Evolutionary conservation across 2,797 vertebrate species (phyloP).

Genomic region (Pelochelys cantorii): DNA sequence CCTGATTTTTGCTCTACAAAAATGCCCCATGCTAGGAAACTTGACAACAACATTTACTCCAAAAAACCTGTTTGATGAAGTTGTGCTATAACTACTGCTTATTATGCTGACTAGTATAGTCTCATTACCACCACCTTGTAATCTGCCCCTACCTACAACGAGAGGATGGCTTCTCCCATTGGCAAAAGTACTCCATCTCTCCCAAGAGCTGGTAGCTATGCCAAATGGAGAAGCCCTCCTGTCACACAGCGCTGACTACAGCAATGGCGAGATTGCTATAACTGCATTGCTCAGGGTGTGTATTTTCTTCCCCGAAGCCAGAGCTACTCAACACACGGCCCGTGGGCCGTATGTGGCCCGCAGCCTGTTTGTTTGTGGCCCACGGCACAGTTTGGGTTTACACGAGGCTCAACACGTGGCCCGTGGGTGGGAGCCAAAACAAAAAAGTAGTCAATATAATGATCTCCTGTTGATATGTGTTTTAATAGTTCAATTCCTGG

Average conservation of each 20-base stretch:
- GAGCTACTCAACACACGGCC: no score
- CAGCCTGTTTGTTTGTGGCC: no score
- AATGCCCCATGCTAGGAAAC: background rate
- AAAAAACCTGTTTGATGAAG: constrained; percentile 31
- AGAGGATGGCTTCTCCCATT: background rate
- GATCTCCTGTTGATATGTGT: no score
- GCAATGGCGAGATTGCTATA: background rate
- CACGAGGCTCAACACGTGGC: no score
- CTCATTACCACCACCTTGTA: constrained; percentile 27
- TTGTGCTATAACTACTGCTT: constrained; percentile 44
- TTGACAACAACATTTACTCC: constrained; percentile 47
- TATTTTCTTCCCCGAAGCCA: background rate
- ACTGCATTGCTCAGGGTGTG: background rate
- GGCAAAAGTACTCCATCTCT: background rate
- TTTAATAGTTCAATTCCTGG: no score
- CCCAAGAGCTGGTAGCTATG: background rate
- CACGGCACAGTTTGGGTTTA: no score
- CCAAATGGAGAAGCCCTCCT: background rate
- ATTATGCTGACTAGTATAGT: constrained; percentile 10
- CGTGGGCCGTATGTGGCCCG: no score
- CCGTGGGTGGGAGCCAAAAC: no score
- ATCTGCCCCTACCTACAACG: background rate
- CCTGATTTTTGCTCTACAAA: rapidly evolving
- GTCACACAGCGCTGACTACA: background rate
- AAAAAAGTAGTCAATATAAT: no score